phyloP scores from a whole-genome alignment of 2,113 vertebrate species.

The Laticauda laticaudata region DNA sequence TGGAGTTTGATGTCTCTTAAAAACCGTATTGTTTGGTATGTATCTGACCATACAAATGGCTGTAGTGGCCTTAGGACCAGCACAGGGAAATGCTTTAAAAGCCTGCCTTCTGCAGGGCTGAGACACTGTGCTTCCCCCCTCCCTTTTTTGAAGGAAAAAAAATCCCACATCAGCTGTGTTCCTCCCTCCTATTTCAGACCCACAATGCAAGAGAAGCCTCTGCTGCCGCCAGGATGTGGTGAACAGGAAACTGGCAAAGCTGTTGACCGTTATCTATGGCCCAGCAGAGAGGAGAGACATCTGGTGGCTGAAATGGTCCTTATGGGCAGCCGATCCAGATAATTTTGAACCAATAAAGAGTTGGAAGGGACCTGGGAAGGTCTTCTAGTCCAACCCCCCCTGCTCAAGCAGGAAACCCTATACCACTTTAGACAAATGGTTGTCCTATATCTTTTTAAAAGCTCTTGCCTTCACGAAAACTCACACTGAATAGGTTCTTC shows the following conservation, averaged over 20 bases:
- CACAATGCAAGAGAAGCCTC: constrained; percentile 17
- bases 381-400: not conserved
- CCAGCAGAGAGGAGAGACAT: not conserved
- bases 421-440: too few species aligned
- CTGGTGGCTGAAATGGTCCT: constrained; percentile 11
- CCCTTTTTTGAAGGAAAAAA: not conserved
- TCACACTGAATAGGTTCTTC: not conserved
- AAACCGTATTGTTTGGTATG: not conserved
- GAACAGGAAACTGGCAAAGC: constrained; percentile 24
- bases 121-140: not conserved
- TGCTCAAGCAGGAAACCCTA: not conserved
- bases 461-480: not conserved
- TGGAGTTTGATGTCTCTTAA: not conserved
- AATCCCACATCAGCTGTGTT: not conserved
- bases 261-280: not conserved
- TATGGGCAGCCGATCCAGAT: not conserved
- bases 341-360: not conserved
- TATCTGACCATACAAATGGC: not conserved
- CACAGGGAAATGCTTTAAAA: not conserved
- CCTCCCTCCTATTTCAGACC: not conserved
- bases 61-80: not conserved
- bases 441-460: not conserved
- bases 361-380: not conserved
- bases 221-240: constrained; percentile 13
- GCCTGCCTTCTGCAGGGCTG: not conserved